Base-by-base conservation (phyloP, 2,113 vertebrate species). In the Labeo catla region DNA sequence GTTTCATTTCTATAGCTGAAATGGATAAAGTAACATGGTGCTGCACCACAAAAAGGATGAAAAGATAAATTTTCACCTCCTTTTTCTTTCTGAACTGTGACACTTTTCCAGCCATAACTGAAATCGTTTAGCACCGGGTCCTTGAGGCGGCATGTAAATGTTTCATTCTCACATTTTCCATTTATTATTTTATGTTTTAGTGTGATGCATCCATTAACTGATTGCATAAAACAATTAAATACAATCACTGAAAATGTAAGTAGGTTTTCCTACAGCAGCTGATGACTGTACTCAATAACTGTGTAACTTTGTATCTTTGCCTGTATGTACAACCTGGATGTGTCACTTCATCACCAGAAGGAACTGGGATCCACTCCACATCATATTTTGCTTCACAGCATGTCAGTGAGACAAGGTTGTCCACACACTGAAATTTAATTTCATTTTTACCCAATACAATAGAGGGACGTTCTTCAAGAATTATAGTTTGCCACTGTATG, bases 381-480 rank as follows among this genome's bases (percentile, higher is more conserved):
- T 2, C 3, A 8, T 15, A 6, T 4, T 65, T 70, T 16, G 72
- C 65, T 21, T 8, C 82, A 80, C 86, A 87, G 43, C 86, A 87
- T n/a, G 5, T 12, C 81, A 87, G 28, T 23, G 1, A 0, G 1
- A 84, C 49, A 11, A 8, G 11, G 8, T 43, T 3, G 5, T 50
- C 68, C 34, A 6, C 0, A 84, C 86, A 87, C 23, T 23, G 0
- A 16, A 84, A 0, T 19, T 4, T 23, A 80, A 63, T 79, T n/a
- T 28, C 12, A 39, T 0, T 65, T 54, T 15, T 8, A 45, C 10
- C 12, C 8, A 90, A 52, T 77, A 16, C 61, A 28, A 94, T n/a
- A 83, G 50, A 74, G 5, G 93, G 94, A 66, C 88, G 89, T 43
- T 39, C 0, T 50, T 6, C 16, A 84, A 94, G 90, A 10, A 9